Base-by-base conservation (phyloP, 2,797 vertebrate genomes). In the Centroberyx gerrardi region DNA sequence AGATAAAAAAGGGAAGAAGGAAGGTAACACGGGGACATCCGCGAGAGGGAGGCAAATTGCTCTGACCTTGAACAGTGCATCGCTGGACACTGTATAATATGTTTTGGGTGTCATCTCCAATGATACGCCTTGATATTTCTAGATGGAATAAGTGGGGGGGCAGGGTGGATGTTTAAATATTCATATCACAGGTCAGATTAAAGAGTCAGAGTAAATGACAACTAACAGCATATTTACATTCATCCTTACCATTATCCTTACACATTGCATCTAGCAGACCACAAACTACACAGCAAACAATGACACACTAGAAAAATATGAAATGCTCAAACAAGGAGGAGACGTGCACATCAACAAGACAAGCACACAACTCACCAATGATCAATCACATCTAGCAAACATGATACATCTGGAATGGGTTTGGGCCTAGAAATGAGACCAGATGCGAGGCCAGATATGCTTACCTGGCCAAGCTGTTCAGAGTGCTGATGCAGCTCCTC, bases 401-500 rank as follows among this genome's bases (percentile, higher is more conserved):
- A 71, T 5, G 42, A 48, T 29, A 64, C 65, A 60, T 59, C 51
- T 76, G 59, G 17, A 58, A 31, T 63, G 40, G 71, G n/a, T 4
- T 4, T 48, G 58, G 40, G 29, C 48, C 65, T 38, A 58, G 29
- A 81, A 54, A 38, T 1, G 52, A 42, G 42, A 64, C 31, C 42
- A 17, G 51, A 69, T 6, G 68, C 18, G 63, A 73, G 70, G 67
- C 42, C 81, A 40, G 65, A 62, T 76, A 67, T 72, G 68, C 85
- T 87, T 82, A 99, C 98, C 97, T 99, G 98, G 74, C 98, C 98
- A 63, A 99, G 93, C 90, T 99, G 97, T 72, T 99, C 98, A 8
- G 98, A 99, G 87, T 98, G 97, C 84, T 99, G 97, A 91, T 99
- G 98, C 54, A 99, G 92, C 69, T 99, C 98, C 68, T 99, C 98